These are phyloP conservation scores for Nestor notabilis DNA, from an alignment of 2,113 vertebrate genomes.

Conservation along the genomic window DNA sequence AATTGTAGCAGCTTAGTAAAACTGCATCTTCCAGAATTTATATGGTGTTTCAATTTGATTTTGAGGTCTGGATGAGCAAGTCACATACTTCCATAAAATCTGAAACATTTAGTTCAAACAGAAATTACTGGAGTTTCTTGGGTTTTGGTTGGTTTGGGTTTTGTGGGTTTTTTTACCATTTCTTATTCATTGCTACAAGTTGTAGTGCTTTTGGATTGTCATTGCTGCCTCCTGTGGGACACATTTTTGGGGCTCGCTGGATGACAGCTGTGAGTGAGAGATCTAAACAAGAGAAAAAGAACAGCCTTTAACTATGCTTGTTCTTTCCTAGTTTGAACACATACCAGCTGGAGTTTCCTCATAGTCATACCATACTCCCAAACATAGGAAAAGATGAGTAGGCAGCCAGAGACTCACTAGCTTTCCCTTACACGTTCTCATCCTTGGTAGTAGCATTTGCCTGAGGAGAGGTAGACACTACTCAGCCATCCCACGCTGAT, in stretches of 20 bases:
- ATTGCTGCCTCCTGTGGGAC: not conserved
- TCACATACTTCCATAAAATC: not conserved
- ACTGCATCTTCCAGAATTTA: not conserved
- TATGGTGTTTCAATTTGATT: not conserved
- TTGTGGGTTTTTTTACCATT: accelerated
- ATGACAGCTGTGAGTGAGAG: not conserved
- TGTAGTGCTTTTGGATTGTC: not conserved
- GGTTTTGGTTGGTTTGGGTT: not conserved
- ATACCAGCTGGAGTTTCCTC: not conserved
- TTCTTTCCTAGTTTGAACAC: not conserved
- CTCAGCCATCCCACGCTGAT: not conserved
- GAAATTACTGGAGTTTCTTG: not conserved
- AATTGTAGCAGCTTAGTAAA: not conserved
- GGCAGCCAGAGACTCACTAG: not conserved
- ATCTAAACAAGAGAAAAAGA: not conserved
- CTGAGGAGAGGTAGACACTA: not conserved
- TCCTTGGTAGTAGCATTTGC: accelerated
- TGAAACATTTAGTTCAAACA: not conserved
- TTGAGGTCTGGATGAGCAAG: not conserved
- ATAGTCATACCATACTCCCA: not conserved
- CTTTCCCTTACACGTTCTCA: not conserved
- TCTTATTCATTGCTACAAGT: not conserved
- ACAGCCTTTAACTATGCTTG: accelerated
- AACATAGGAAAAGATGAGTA: not conserved
- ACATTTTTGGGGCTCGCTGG: not conserved